Evolutionary conservation across 2,888 invertebrate species (phyloP), one percentile per base, ranked within the genome.

Genomic region (Parnassius glacialis): DNA sequence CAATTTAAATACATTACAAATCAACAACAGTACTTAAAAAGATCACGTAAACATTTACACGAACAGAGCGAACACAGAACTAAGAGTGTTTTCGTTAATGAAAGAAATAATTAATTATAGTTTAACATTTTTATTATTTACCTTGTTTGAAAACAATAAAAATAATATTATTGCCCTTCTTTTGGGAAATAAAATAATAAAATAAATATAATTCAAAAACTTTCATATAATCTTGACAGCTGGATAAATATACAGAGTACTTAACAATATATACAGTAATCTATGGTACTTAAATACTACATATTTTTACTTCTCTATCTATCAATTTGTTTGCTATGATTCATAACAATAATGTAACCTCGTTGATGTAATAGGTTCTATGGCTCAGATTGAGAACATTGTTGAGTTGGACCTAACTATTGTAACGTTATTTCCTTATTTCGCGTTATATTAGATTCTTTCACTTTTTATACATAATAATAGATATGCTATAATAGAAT

Each of bases 131-230:
- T n/a, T 41, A 10, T 43, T 41, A 72, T 70, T 70, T 75, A 74
- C 62, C 71, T 75, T 20, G 16, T 62, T 62, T 59, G 53, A 62
- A 48, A 55, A 70, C 65, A 74, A 34, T 34, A 34, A 34, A 34
- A 34, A 34, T 34, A 7, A 20, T 20, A 20, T 20, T 2, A 16
- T 20, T 34, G 7, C 5, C 34, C 34, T 34, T 74, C 67, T 56
- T 43, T n/a, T n/a, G n/a, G 2, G 9, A 0, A 9, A 16, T 48
- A 48, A 58, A 53, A 55, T 41, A 50, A 43, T 60, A 53, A 61
- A n/a, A 54, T 53, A 61, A 64, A 61, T 61, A 61, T 61, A 53
- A 60, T 58, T 52, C 59, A 62, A 62, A 57, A 48, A 59, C 34
- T 42, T 52, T 20, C 54, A 20, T 25, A 59, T 58, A 53, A 57